A percentile compares a stretch with the other conserved stretches of the same genome.
These are phyloP conservation scores for Mechanitis messenoides DNA, from an alignment of 2,888 invertebrate genomes.

Conservation along the genomic window DNA sequence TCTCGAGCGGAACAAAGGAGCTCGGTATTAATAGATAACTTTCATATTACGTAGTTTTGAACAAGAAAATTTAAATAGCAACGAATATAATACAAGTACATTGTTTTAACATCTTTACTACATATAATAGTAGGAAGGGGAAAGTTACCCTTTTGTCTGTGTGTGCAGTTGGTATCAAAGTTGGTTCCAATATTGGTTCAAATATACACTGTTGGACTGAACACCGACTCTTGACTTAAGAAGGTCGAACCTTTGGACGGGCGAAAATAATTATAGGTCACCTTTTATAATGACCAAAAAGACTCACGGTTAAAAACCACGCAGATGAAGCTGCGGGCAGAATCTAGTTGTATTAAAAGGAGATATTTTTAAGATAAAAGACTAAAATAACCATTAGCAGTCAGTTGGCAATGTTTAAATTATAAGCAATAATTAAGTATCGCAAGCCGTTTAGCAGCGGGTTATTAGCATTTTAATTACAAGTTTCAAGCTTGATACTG, in stretches of 20 bases:
- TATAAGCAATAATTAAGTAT: conserved; percentile 5
- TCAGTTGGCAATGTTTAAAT: conserved; percentile 8
- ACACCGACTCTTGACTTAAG: too few relatives aligned
- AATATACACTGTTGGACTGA: too few relatives aligned
- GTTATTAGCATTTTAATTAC: conserved; percentile 20
- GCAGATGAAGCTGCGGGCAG: too few relatives aligned
- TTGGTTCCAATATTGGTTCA: too few relatives aligned
- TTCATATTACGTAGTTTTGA: conserved; percentile 34
- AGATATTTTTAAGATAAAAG: conserved; percentile 1
- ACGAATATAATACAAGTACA: background rate
- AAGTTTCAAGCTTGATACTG: background rate
- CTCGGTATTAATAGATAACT: conserved; percentile 51
- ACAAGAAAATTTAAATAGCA: conserved; percentile 13
- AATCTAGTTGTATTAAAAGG: background rate
- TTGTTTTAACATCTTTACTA: background rate
- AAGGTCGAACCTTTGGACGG: too few relatives aligned
- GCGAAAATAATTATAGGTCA: too few relatives aligned
- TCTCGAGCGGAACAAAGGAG: conserved; percentile 60
- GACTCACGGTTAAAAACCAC: too few relatives aligned
- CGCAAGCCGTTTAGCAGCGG: background rate
- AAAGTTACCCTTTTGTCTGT: too few relatives aligned
- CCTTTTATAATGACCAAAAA: too few relatives aligned
- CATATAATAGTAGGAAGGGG: too few relatives aligned
- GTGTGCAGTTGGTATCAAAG: too few relatives aligned
- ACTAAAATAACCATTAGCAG: conserved; percentile 9